Evolutionary conservation across 1,140 invertebrate species (phyloP).

Genomic region (Rhagoletis zephyria): DNA sequence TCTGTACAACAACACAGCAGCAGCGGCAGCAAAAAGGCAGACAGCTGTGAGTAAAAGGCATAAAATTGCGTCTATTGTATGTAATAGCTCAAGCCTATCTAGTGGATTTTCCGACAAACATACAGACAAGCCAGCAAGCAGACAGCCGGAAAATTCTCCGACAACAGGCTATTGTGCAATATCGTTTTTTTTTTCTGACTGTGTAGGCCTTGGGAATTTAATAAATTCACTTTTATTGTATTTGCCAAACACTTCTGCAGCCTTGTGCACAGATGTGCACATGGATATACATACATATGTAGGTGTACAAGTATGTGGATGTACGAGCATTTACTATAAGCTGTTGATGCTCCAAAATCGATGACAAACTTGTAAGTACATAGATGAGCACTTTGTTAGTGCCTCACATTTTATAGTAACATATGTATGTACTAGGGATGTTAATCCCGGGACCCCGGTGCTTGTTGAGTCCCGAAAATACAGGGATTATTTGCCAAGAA

Average conservation of each 20-base stretch:
- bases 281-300: too few species aligned
- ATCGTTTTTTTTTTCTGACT: background rate
- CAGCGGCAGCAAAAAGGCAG: background rate
- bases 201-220: background rate
- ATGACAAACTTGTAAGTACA: background rate
- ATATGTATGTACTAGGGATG: background rate
- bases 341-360: background rate
- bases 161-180: background rate
- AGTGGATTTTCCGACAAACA: background rate
- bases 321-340: background rate
- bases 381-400: background rate
- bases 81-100: background rate
- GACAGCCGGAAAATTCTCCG: too few species aligned
- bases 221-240: slow-evolving; percentile 22
- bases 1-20: background rate
- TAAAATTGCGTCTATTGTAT: background rate
- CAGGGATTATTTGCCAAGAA: too few species aligned
- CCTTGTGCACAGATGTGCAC: background rate
- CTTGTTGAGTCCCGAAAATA: too few species aligned
- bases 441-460: too few species aligned
- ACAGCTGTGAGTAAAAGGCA: background rate
- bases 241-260: background rate
- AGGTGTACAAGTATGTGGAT: too few species aligned
- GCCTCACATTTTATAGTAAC: background rate
- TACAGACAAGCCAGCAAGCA: background rate